Evolutionary conservation across 2,888 invertebrate genomes (phyloP).

Genomic region (Neoascia interrupta): DNA sequence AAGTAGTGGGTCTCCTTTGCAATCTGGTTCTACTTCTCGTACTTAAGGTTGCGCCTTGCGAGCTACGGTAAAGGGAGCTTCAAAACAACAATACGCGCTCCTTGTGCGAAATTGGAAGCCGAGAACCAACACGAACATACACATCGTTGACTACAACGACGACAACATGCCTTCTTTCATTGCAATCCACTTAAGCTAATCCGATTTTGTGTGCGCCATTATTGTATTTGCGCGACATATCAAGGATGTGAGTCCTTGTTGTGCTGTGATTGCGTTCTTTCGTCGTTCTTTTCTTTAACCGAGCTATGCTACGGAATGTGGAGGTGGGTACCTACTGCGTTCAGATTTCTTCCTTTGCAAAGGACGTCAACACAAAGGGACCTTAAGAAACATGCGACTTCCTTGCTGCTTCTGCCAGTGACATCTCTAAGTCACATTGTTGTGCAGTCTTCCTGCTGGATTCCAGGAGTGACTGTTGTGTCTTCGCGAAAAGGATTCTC

Average conservation of each 20-base stretch:
- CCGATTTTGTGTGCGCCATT: conserved; percentile 69
- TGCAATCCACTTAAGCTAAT: conserved; percentile 70
- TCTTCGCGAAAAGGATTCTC: conserved; percentile 27
- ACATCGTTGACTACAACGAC: conserved; percentile 28
- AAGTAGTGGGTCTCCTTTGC: not conserved
- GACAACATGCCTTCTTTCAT: conserved; percentile 60
- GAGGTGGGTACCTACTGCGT: conserved; percentile 28
- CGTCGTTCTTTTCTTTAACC: conserved; percentile 15
- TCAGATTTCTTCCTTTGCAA: conserved; percentile 4
- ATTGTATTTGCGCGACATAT: conserved; percentile 69
- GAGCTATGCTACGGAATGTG: conserved; percentile 55
- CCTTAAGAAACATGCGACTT: conserved; percentile 59
- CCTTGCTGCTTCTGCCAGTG: conserved; percentile 49
- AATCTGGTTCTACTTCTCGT: too few relatives aligned
- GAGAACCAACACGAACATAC: conserved; percentile 38
- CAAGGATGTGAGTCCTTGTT: conserved; percentile 67
- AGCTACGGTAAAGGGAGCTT: conserved; percentile 6
- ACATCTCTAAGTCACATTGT: conserved; percentile 55
- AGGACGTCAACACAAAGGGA: conserved; percentile 49
- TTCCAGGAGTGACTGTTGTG: conserved; percentile 34
- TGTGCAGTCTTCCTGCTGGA: conserved; percentile 23
- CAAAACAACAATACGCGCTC: conserved; percentile 41
- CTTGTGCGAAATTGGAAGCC: conserved; percentile 25
- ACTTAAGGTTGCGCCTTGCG: too few relatives aligned
- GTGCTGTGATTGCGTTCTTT: conserved; percentile 66